Evolutionary conservation across 2,888 invertebrate genomes (phyloP), one percentile per base, ranked within the genome.

Genomic region (Melangyna quadrimaculata): DNA sequence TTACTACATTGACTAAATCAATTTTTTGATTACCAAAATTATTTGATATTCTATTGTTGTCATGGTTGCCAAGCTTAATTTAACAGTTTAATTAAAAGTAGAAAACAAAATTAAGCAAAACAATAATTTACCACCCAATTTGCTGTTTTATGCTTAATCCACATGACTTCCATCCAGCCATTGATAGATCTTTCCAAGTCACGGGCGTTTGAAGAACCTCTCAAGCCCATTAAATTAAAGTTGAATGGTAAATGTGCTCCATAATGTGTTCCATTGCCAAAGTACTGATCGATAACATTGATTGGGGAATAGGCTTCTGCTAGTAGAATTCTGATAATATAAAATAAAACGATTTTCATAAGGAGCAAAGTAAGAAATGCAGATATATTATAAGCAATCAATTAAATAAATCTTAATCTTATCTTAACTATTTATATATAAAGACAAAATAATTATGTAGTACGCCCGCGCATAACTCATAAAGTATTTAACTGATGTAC

Each of bases 1-100:
- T 94, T 69, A 97, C 91, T 88, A 95, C 94, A 90, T 95, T 96
- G 5, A 96, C 90, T 0, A 94, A 94, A 83, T 96, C 95, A 0
- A 95, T 94, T 90, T 95, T 94, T 83, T 94, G 93, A 5, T 90
- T 91, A 0, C 95, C 95, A 90, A 94, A 94, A 14, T 95, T 93
- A 3, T 93, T 91, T 0, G 94, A 94, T 90, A 95, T 93, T 59
- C 95, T 92, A 63, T 91, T 92, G 78, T 94, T 94, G 89, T 96
- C 95, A 88, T 95, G 95, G 90, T 95, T 95, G 7, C 95, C 95
- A 57, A 94, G 92, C 94, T 94, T 87, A 48, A 90, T 73, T 40
- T 12, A 40, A 32, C 1, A 19, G n/a, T 7, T 14, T 3, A 17
- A 32, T 53, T 19, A 24, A n/a, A 22, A 57, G 29, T 24, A 8